phyloP scores from a whole-genome alignment of 2,888 invertebrate genomes.

The Amphipyra berbera region DNA sequence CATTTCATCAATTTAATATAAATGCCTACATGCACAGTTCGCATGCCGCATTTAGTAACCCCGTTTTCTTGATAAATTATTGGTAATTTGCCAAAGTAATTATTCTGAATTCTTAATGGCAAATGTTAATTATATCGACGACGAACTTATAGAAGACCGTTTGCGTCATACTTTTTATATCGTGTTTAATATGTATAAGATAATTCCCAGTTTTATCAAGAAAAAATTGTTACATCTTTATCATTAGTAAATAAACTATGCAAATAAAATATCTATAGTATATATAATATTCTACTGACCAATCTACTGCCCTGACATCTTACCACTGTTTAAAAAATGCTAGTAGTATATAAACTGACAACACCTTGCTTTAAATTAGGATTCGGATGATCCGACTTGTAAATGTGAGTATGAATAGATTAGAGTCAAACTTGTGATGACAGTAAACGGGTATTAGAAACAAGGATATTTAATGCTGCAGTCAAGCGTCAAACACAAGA shows the following conservation, averaged over 20 bases:
- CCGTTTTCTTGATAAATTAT: constrained; percentile 45
- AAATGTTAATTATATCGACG: constrained; percentile 25
- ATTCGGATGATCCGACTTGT: not conserved
- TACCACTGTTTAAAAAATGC: constrained; percentile 40
- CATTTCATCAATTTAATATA: constrained; percentile 33
- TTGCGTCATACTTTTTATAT: constrained; percentile 6
- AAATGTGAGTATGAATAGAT: not conserved
- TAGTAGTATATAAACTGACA: constrained; percentile 10
- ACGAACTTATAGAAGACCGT: constrained; percentile 22
- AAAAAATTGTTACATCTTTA: constrained; percentile 49
- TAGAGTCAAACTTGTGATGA: constrained; percentile 6
- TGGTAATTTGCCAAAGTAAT: constrained; percentile 45
- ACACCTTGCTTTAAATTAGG: constrained; percentile 13
- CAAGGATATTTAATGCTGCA: constrained; percentile 1
- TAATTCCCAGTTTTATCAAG: constrained; percentile 46
- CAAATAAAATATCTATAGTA: constrained; percentile 51
- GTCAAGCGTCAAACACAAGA: constrained; percentile 1
- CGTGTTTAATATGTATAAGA: constrained; percentile 22
- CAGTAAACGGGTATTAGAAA: constrained; percentile 12
- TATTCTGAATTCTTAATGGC: constrained; percentile 33
- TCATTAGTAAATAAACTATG: constrained; percentile 42
- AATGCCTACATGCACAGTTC: constrained; percentile 30
- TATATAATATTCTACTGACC: constrained; percentile 38
- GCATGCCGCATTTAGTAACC: constrained; percentile 35
- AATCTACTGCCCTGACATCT: constrained; percentile 57